Evolutionary conservation across 2,797 vertebrate genomes (phyloP).

Genomic region (Acropternis orthonyx): DNA sequence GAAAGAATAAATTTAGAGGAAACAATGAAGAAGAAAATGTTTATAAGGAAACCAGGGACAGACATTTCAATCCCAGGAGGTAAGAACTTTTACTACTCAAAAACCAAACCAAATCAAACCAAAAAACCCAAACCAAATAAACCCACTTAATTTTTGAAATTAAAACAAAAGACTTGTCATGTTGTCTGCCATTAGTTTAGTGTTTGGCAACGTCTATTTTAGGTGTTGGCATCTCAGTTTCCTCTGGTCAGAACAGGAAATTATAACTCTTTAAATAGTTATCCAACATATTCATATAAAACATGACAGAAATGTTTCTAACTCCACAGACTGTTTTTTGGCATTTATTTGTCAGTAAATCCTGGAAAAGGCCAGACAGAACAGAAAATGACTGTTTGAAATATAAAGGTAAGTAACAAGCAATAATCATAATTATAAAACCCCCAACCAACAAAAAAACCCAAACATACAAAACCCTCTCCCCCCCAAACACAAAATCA

Average conservation of each 20-base stretch:
- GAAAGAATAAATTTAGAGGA: background rate
- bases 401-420: background rate
- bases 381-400: background rate
- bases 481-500: background rate
- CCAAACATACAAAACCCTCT: background rate
- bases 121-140: too few relatives aligned
- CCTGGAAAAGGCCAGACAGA: background rate
- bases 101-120: too few relatives aligned
- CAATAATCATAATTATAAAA: background rate
- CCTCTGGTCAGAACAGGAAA: background rate
- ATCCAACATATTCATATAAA: background rate
- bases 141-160: background rate
- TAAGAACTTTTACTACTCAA: background rate
- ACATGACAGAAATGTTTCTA: background rate
- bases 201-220: background rate
- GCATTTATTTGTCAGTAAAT: background rate
- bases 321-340: background rate
- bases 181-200: background rate
- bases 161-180: background rate
- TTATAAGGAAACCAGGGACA: background rate
- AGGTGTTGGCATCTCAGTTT: background rate
- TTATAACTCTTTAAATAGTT: background rate
- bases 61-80: background rate
- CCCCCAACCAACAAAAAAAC: too few relatives aligned
- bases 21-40: background rate